These are phyloP conservation scores for Myopa tessellatipennis DNA, from an alignment of 2,888 invertebrate species.

Conservation along the genomic window DNA sequence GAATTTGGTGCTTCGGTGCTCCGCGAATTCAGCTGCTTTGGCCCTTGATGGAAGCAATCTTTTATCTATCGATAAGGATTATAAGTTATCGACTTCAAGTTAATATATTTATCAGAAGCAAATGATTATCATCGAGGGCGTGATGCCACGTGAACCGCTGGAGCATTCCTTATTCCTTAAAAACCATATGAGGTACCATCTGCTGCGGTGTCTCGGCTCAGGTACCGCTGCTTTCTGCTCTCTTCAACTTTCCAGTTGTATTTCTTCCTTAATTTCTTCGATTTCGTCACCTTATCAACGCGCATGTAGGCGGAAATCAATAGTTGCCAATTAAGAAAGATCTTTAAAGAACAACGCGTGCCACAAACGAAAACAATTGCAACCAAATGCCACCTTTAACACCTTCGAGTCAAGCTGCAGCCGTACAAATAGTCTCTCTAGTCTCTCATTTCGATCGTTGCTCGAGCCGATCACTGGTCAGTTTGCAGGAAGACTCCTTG, in stretches of 20 bases:
- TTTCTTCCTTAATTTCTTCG: slow-evolving; percentile 1
- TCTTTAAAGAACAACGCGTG: slow-evolving; percentile 7
- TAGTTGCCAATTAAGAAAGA: slow-evolving; percentile 28
- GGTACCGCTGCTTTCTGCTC: neutral
- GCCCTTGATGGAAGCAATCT: neutral
- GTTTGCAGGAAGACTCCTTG: neutral
- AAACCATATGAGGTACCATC: neutral
- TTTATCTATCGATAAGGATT: neutral
- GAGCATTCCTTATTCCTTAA: neutral
- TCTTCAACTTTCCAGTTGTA: neutral
- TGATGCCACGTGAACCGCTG: neutral
- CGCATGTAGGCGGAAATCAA: slow-evolving; percentile 24
- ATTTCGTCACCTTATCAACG: neutral
- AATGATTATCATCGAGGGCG: neutral
- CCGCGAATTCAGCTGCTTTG: neutral
- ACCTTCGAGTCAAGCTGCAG: slow-evolving; percentile 22
- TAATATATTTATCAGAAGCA: too few species aligned
- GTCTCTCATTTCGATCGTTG: too few species aligned
- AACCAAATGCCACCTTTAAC: slow-evolving; percentile 20
- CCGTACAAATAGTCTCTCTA: neutral
- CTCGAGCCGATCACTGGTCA: neutral
- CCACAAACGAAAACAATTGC: slow-evolving; percentile 13
- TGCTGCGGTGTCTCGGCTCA: neutral
- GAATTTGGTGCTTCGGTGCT: too few species aligned
- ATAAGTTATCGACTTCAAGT: too few species aligned